A percentile compares a stretch with the other conserved stretches of the same genome.
These are phyloP conservation scores for Tapirus indicus DNA, from an alignment of 2,797 vertebrate genomes.

Conservation along the genomic window DNA sequence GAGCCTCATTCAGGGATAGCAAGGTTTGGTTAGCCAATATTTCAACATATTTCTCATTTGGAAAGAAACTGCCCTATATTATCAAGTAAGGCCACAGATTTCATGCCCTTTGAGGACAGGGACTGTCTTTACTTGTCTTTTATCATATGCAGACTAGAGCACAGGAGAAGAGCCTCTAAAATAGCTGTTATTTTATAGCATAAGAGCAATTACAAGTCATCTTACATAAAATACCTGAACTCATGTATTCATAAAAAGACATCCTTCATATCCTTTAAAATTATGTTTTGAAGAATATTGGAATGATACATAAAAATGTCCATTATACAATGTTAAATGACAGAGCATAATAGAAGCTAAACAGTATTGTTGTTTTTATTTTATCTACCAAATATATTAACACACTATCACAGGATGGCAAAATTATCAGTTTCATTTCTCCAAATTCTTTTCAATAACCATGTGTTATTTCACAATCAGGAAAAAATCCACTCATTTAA, in stretches of 20 bases:
- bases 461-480: conserved; percentile 11
- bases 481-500: conserved; percentile 12
- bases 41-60: background rate
- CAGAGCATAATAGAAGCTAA: conserved; percentile 33
- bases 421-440: conserved; percentile 43
- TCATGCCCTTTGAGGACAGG: background rate
- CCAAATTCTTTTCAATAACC: conserved; percentile 36
- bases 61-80: conserved; percentile 2
- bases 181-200: background rate
- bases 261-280: conserved; percentile 11
- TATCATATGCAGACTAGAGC: background rate
- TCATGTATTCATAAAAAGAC: background rate
- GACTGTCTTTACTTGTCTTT: background rate
- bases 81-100: conserved; percentile 18
- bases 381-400: conserved; percentile 39
- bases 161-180: background rate
- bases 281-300: conserved; percentile 7
- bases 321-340: background rate
- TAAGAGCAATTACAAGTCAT: conserved; percentile 7
- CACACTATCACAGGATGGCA: background rate
- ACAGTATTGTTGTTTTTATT: background rate
- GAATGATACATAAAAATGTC: background rate
- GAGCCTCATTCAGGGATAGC: background rate
- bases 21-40: background rate
- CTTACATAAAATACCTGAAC: conserved; percentile 15